phyloP scores from a whole-genome alignment of 2,797 vertebrate genomes.

The Amphiprion clarkii region DNA sequence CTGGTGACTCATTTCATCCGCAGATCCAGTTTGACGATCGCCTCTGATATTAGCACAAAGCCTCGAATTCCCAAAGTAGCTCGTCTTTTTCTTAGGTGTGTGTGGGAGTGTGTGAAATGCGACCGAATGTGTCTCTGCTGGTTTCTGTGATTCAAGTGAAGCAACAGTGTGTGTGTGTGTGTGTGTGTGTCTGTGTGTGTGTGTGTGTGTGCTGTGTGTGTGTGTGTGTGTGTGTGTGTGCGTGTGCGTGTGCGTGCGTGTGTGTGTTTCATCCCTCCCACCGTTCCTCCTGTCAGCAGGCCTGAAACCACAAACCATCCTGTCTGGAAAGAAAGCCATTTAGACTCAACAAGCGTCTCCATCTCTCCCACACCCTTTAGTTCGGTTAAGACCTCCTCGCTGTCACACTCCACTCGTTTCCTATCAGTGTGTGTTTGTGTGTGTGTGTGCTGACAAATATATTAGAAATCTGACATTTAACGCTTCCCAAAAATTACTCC shows the following conservation, averaged over 20 bases:
- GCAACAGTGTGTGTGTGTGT: conserved; percentile 37
- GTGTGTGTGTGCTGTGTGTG: conserved; percentile 46
- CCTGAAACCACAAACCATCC: conserved; percentile 70
- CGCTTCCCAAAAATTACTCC: conserved; percentile 31
- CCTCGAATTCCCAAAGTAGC: conserved; percentile 55
- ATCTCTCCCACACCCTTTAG: conserved; percentile 54
- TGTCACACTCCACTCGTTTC: conserved; percentile 35
- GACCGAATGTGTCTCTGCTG: conserved; percentile 69
- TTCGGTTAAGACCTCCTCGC: conserved; percentile 37
- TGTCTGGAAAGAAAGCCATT: conserved; percentile 70
- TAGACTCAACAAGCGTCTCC: conserved; percentile 57
- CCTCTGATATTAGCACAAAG: conserved; percentile 32
- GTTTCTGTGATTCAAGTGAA: conserved; percentile 66
- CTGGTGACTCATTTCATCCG: conserved; percentile 29
- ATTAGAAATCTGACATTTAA: conserved; percentile 29
- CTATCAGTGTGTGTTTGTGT: neutral
- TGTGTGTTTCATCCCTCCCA: conserved; percentile 73
- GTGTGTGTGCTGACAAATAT: conserved; percentile 30
- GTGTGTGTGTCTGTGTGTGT: conserved; percentile 18
- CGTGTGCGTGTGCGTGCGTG: conserved; percentile 46
- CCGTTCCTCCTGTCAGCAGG: conserved; percentile 76
- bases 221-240: no score
- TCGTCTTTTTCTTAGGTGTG: conserved; percentile 62
- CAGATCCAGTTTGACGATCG: conserved; percentile 30
- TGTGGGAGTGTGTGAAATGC: conserved; percentile 69